Evolutionary conservation across 2,888 invertebrate species (phyloP), one percentile per base, ranked within the genome.

Genomic region (Digitonthophagus gazella): DNA sequence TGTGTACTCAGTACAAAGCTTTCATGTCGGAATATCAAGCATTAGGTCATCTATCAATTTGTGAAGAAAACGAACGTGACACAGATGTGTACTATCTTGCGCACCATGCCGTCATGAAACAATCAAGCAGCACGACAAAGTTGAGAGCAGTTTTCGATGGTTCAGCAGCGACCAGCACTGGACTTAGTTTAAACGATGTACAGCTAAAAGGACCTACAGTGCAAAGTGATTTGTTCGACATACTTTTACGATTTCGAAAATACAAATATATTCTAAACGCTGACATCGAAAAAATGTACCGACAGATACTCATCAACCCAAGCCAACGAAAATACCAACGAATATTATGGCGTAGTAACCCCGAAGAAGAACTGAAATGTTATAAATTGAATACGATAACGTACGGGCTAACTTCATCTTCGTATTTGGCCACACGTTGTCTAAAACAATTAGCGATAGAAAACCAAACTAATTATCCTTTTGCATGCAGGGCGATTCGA

Each of bases 231-330:
- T 70, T 81, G 2, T 72, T 76, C 28, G 65, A 71, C 16, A 74
- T 79, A 4, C 61, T 81, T 1, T 15, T 78, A 3, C 65, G 77
- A 14, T 78, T 77, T 67, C 71, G 78, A 16, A 69, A 65, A 1
- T 68, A 74, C 18, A 56, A 69, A 8, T 70, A 75, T 19, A 75
- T 75, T 4, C 55, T 78, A 14, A 8, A 15, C 15, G 78, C 78
- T 0, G 81, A 82, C 66, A 77, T 83, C 6, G 76, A 74, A 15
- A 81, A 82, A 71, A 81, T 81, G 78, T 81, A 78, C 67, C 72
- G 79, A 0, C 79, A 80, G 68, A 75, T 80, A 14, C 8, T 56
- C 0, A 66, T 81, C 0, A 66, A 74, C 14, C 63, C 69, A 0
- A 69, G 71, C 0, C 76, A 81, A 61, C 65, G 75, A 15, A 55